These are phyloP conservation scores for Atlantisia rogersi DNA, from an alignment of 2,113 vertebrate genomes.

Conservation along the genomic window DNA sequence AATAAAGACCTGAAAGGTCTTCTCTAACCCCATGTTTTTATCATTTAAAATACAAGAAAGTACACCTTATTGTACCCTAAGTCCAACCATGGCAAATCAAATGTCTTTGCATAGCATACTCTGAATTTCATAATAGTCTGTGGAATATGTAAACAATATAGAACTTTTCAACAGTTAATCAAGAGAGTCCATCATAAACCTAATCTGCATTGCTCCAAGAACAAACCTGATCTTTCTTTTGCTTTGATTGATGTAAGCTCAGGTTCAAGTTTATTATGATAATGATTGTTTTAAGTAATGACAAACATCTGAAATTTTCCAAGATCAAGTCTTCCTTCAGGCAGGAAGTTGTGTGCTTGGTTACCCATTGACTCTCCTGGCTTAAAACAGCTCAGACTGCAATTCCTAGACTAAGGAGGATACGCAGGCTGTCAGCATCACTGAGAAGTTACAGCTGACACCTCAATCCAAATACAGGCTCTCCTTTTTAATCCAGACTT, in stretches of 20 bases:
- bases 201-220: not conserved
- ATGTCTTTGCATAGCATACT: not conserved
- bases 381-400: not conserved
- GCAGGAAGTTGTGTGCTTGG: not conserved
- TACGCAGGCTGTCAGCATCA: not conserved
- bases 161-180: not conserved
- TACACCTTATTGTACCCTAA: not conserved
- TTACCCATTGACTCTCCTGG: not conserved
- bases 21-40: not conserved
- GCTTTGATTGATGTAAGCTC: not conserved
- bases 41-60: not conserved
- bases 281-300: conserved; percentile 1
- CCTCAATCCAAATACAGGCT: conserved; percentile 7
- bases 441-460: conserved; percentile 28
- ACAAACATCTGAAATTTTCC: conserved; percentile 34
- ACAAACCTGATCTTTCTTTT: not conserved
- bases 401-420: not conserved
- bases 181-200: not conserved
- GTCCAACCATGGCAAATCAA: not conserved
- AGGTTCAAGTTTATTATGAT: not conserved
- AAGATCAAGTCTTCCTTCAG: not conserved
- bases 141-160: not conserved
- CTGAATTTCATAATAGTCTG: not conserved
- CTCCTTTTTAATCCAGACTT: conserved; percentile 29
- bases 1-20: not conserved